Evolutionary conservation across 92 coral and sea anemone genomes (phyloP).

Genomic region (Virgularia gustaviana): DNA sequence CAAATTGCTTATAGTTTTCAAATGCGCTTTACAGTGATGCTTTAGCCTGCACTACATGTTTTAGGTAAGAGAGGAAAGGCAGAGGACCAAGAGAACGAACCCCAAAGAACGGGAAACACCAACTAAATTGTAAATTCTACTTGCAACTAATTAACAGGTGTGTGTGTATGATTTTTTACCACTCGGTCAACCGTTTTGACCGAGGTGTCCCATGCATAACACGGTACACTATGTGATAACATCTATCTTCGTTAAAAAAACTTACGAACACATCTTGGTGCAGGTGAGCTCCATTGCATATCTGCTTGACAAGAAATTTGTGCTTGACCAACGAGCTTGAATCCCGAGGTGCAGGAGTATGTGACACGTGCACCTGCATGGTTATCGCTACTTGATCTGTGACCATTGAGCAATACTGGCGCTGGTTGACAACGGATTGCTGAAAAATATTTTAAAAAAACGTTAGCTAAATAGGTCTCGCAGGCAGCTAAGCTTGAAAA

Average conservation of each 20-base stretch:
- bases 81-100: too few species aligned
- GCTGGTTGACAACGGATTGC: conserved; percentile 67
- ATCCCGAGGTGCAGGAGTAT: conserved; percentile 74
- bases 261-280: conserved; percentile 88
- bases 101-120: too few species aligned
- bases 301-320: conserved; percentile 67
- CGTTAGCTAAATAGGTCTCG: neutral
- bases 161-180: too few species aligned
- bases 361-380: conserved; percentile 59
- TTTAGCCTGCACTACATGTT: too few species aligned
- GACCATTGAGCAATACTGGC: conserved; percentile 66
- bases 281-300: conserved; percentile 75
- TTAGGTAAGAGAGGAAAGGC: too few species aligned
- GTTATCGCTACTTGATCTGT: conserved; percentile 42
- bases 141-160: too few species aligned
- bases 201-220: too few species aligned
- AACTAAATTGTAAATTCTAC: neutral
- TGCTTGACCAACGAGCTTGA: conserved; percentile 59
- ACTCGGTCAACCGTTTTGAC: too few species aligned
- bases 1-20: too few species aligned
- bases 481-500: neutral
- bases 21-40: too few species aligned
- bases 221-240: too few species aligned
- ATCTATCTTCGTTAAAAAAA: too few species aligned
- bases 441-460: conserved; percentile 10